These are phyloP conservation scores for Drosophila littoralis DNA, from an alignment of 1,140 invertebrate genomes.

Conservation along the genomic window DNA sequence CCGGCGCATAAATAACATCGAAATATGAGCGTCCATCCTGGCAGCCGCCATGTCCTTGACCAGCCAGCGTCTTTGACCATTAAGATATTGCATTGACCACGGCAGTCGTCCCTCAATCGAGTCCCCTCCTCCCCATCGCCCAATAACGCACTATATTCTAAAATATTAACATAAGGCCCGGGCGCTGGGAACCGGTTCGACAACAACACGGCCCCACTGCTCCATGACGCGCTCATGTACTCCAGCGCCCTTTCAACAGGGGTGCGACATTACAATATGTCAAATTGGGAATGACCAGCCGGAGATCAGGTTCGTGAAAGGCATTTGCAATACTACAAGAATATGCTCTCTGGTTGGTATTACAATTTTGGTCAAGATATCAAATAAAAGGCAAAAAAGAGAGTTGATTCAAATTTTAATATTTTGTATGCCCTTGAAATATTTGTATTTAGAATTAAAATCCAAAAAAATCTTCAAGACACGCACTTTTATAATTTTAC, in stretches of 20 bases:
- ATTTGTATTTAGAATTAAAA: no score
- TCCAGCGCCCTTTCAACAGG: conserved; percentile 12
- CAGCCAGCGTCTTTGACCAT: conserved; percentile 42
- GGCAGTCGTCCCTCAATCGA: background rate
- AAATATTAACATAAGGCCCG: conserved; percentile 43
- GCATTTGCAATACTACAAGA: no score
- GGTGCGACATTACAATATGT: conserved; percentile 7
- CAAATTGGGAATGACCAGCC: background rate
- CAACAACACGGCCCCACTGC: background rate
- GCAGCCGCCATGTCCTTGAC: conserved; percentile 29
- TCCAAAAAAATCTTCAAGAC: no score
- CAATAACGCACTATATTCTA: background rate
- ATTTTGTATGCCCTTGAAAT: no score
- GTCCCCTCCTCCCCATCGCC: background rate
- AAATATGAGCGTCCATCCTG: conserved; percentile 55
- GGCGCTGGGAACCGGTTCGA: conserved; percentile 22
- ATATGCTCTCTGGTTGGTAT: no score
- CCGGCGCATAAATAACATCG: conserved; percentile 70
- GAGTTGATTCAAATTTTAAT: no score
- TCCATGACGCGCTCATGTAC: conserved; percentile 8
- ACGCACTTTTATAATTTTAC: no score
- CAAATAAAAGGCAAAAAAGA: no score
- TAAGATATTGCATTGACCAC: conserved; percentile 45
- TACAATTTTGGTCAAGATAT: no score
- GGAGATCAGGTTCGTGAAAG: no score